Base-by-base conservation (phyloP, 1,140 invertebrate genomes). In the Neodiprion lecontei region DNA sequence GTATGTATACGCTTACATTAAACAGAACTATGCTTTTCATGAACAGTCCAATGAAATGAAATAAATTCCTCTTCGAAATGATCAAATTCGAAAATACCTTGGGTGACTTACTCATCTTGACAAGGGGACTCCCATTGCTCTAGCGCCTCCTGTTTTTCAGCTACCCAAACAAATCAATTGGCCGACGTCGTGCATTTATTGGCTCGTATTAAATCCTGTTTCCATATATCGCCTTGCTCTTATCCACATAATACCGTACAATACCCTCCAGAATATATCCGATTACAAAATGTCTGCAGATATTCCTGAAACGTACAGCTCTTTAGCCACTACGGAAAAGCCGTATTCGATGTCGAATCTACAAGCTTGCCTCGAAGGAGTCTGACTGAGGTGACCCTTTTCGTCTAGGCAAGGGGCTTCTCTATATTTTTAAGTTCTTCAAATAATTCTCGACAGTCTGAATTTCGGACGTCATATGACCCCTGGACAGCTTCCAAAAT, bases 161-260 rank as follows among this genome's bases (percentile, higher is more conserved):
- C 66, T 68, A 2, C 69, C 40, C 69, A 75, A 75, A 75, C 70
- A 75, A 71, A 67, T 70, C 28, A 14, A 28, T 47, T 28, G n/a
- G 17, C 67, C 23, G 14, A 69, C 80, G 76, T 73, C 76, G 80
- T 78, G 76, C 75, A 82, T 75, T 80, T 80, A 82, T 83, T 78
- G 79, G 81, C 81, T 81, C 78, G 79, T 83, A 82, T 82, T 83
- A 82, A 83, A 82, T 82, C 78, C 80, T 72, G 74, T 21, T 47
- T 69, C 72, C 78, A 79, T 80, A 82, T 81, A 81, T 75, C 75
- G 48, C 79, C 72, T 68, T 69, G 80, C 79, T 83, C 82, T 82
- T 83, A 83, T 83, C 82, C 82, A 76, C 75, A 80, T 82, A 83
- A 82, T 81, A 75, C 77, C 75, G 74, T 76, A 80, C 80, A 82